Evolutionary conservation across 2,797 vertebrate genomes (phyloP).

Genomic region (Benthosema pterotum): DNA sequence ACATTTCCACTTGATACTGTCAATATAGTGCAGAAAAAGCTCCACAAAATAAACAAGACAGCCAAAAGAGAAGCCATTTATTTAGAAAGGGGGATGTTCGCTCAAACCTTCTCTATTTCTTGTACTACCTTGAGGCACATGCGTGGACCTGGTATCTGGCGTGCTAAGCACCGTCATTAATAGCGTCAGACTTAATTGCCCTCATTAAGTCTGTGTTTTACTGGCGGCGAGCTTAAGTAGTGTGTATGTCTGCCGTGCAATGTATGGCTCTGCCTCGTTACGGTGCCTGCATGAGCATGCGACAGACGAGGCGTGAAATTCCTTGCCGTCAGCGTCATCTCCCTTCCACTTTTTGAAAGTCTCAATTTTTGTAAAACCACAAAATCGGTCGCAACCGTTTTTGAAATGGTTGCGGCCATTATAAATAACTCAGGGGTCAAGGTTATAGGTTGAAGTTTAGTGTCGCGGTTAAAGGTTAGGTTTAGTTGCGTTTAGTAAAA

Average conservation of each 20-base stretch:
- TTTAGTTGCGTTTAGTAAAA: no score
- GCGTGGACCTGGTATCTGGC: slow-evolving; percentile 44
- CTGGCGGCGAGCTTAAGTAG: slow-evolving; percentile 59
- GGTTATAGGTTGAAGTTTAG: no score
- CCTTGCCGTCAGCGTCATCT: no score
- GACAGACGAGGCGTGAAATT: neutral
- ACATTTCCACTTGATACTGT: no score
- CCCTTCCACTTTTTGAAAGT: no score
- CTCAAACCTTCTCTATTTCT: slow-evolving; percentile 48
- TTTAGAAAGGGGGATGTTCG: slow-evolving; percentile 36
- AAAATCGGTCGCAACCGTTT: no score
- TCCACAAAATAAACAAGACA: neutral
- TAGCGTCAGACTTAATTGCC: slow-evolving; percentile 76
- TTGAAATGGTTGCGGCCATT: no score
- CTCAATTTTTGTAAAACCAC: no score
- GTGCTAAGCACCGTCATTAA: slow-evolving; percentile 74
- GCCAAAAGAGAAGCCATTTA: slow-evolving; percentile 37
- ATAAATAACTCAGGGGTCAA: no score
- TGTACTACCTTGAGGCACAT: slow-evolving; percentile 53
- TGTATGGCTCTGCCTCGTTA: slow-evolving; percentile 25
- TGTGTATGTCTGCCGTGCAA: slow-evolving; percentile 45
- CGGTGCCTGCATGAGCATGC: neutral
- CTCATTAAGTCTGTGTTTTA: slow-evolving; percentile 72
- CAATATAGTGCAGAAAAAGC: no score
- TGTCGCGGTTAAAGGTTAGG: no score